phyloP scores from a whole-genome alignment of 2,888 invertebrate genomes.

The Spisula subtruncata region DNA sequence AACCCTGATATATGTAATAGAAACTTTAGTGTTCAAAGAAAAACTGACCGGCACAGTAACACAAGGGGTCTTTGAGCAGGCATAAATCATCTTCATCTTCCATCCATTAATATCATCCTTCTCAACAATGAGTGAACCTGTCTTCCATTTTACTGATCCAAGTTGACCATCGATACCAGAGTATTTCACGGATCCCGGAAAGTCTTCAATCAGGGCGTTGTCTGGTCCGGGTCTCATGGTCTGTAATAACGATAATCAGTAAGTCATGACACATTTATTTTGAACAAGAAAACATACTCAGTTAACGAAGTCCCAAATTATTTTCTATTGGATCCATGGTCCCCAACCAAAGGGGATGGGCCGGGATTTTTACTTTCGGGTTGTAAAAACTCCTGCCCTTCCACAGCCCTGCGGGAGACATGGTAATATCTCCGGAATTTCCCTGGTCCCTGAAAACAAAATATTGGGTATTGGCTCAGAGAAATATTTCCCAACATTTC shows the following conservation, averaged over 20 bases:
- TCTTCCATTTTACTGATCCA: conserved; percentile 69
- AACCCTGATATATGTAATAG: too few species aligned
- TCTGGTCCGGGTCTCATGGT: neutral
- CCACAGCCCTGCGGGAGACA: too few species aligned
- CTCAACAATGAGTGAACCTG: conserved; percentile 61
- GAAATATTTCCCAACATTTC: too few species aligned
- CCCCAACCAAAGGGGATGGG: too few species aligned
- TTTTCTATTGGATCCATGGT: too few species aligned
- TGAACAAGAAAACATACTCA: neutral
- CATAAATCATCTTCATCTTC: conserved; percentile 57
- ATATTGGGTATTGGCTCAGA: too few species aligned
- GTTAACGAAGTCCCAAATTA: too few species aligned
- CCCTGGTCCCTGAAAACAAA: too few species aligned
- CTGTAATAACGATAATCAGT: neutral
- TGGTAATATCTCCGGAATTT: too few species aligned
- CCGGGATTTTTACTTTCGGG: too few species aligned
- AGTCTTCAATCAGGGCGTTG: neutral
- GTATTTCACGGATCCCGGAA: conserved; percentile 71
- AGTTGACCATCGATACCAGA: conserved; percentile 36
- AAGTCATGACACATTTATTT: neutral
- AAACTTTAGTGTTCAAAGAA: too few species aligned
- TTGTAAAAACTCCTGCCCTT: too few species aligned
- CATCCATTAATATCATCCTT: conserved; percentile 54
- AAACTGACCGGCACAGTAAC: conserved; percentile 42
- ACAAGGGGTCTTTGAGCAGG: conserved; percentile 34